Conservation (phyloP, 1,140 invertebrate genomes). For the Drosophila cardini region DNA sequence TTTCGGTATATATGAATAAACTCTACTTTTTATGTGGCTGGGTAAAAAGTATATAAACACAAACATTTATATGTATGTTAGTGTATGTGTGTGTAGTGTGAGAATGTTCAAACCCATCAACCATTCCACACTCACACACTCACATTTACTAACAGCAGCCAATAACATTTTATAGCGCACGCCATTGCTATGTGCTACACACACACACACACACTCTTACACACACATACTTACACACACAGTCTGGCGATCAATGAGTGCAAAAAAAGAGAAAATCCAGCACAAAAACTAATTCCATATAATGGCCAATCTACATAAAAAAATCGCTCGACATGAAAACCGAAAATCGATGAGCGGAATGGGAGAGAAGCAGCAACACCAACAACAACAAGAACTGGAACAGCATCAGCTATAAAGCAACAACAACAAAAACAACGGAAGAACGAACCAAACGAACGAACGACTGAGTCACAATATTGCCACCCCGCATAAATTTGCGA, state of each 20-base stretch:
- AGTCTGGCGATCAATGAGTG: conserved; percentile 37
- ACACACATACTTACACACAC: conserved; percentile 11
- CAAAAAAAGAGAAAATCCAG: conserved; percentile 54
- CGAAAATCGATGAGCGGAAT: conserved; percentile 72
- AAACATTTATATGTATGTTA: too few species aligned
- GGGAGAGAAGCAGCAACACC: conserved; percentile 20
- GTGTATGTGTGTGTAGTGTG: neutral
- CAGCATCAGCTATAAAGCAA: neutral
- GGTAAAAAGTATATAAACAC: neutral
- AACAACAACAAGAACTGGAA: conserved; percentile 1
- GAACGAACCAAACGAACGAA: neutral
- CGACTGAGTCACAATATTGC: conserved; percentile 47
- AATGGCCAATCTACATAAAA: conserved; percentile 82
- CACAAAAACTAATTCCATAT: conserved; percentile 75
- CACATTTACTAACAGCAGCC: conserved; percentile 54
- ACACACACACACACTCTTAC: conserved; percentile 19
- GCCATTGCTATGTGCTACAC: conserved; percentile 65
- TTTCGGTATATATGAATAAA: neutral
- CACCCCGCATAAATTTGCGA: conserved; percentile 81
- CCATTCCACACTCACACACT: conserved; percentile 30
- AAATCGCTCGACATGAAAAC: conserved; percentile 66
- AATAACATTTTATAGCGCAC: conserved; percentile 69
- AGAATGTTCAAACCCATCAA: conserved; percentile 28
- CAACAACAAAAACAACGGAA: neutral
- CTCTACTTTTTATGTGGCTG: neutral